Conservation (phyloP, 2,797 vertebrate species). For the Astyanax mexicanus region DNA sequence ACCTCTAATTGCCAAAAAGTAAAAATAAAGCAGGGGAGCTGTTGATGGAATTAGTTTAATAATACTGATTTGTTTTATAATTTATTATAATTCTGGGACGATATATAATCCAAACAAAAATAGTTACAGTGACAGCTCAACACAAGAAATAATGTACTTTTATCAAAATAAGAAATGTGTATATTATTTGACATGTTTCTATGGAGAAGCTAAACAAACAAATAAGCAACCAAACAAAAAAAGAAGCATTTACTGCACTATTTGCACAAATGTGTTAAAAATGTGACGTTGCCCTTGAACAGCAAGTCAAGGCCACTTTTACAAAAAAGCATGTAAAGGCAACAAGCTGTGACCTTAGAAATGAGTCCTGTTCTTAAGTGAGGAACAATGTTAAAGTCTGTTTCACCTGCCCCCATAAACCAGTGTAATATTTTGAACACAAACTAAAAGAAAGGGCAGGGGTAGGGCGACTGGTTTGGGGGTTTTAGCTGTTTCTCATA, state of each 20-base stretch:
- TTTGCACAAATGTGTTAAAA: neutral
- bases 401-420: slow-evolving; percentile 42
- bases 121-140: too few species aligned
- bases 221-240: too few species aligned
- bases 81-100: too few species aligned
- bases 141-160: too few species aligned
- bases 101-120: too few species aligned
- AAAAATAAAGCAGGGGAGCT: too few species aligned
- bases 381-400: slow-evolving; percentile 38
- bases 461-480: slow-evolving; percentile 51
- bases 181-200: neutral
- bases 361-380: slow-evolving; percentile 16
- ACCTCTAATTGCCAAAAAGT: too few species aligned
- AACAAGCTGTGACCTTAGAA: slow-evolving; percentile 44
- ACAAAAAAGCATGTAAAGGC: slow-evolving; percentile 30
- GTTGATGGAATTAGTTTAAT: too few species aligned
- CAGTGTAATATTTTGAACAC: slow-evolving; percentile 62
- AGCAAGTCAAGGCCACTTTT: slow-evolving; percentile 12
- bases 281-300: slow-evolving; percentile 23
- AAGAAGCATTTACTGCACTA: neutral
- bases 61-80: too few species aligned
- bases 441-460: slow-evolving; percentile 50
- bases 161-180: too few species aligned
- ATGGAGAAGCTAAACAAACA: neutral
- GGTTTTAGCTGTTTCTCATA: slow-evolving; percentile 59